These are phyloP conservation scores for Acheta domesticus DNA, from an alignment of 2,888 invertebrate genomes.

Conservation along the genomic window DNA sequence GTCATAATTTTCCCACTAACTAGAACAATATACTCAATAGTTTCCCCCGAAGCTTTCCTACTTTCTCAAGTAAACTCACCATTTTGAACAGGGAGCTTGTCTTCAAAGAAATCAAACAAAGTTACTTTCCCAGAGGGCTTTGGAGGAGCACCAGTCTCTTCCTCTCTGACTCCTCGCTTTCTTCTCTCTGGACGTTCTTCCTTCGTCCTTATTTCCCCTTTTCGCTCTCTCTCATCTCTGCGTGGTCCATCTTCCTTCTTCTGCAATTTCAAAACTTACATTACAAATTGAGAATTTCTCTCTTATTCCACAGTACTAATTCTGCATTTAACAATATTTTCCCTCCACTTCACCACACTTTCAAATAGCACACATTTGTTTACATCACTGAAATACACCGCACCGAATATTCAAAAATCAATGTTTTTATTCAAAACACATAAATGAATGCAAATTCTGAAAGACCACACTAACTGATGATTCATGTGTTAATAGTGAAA, in stretches of 20 bases:
- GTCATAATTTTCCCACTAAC: no score
- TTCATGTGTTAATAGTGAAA: no score
- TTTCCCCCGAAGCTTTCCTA: no score
- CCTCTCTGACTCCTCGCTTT: conserved; percentile 53
- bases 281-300: background rate
- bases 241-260: conserved; percentile 46
- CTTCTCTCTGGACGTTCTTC: conserved; percentile 35
- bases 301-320: background rate
- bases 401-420: no score
- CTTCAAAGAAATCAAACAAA: conserved; percentile 77
- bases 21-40: no score
- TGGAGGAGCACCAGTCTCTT: conserved; percentile 49
- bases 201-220: conserved; percentile 45
- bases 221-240: conserved; percentile 29
- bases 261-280: background rate
- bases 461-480: no score
- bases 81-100: conserved; percentile 59
- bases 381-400: no score
- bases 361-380: no score
- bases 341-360: no score
- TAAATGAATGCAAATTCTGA: no score
- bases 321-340: background rate
- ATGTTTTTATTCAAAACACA: no score
- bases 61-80: conserved; percentile 25
- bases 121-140: conserved; percentile 79